phyloP scores from a whole-genome alignment of 2,113 vertebrate species.

The Theristicus caerulescens region DNA sequence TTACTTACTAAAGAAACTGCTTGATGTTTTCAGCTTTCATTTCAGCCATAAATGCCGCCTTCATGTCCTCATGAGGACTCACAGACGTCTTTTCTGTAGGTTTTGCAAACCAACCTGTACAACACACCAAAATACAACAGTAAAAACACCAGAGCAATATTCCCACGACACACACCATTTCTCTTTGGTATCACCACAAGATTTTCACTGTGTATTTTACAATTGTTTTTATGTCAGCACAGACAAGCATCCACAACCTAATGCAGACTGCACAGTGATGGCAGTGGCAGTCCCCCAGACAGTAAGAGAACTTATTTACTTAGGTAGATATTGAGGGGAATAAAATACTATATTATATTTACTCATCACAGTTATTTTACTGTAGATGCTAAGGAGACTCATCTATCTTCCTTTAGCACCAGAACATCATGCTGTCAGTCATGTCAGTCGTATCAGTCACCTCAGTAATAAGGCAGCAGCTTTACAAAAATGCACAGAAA shows the following conservation, averaged over 20 bases:
- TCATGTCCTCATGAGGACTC: constrained; percentile 45
- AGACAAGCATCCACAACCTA: background rate
- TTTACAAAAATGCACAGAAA: background rate
- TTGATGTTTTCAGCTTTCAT: constrained; percentile 89
- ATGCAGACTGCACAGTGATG: background rate
- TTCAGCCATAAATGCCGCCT: constrained; percentile 83
- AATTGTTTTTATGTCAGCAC: background rate
- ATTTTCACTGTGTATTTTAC: background rate
- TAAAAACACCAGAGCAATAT: background rate
- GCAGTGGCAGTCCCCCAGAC: background rate
- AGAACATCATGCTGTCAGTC: background rate
- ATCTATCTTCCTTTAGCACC: background rate
- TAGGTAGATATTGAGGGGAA: background rate
- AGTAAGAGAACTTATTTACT: background rate
- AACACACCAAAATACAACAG: constrained; percentile 29
- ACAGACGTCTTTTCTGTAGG: constrained; percentile 29
- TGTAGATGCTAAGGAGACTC: background rate
- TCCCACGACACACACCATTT: background rate
- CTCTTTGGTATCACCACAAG: background rate
- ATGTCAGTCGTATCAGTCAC: background rate
- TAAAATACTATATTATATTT: background rate
- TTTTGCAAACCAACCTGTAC: constrained; percentile 87
- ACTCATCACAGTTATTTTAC: background rate
- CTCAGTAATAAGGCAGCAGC: background rate
- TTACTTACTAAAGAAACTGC: constrained; percentile 84